A percentile compares a stretch with the other conserved stretches of the same genome.
Conservation (phyloP, 2,888 invertebrate species). For the Lasioglossum pauxillum region DNA sequence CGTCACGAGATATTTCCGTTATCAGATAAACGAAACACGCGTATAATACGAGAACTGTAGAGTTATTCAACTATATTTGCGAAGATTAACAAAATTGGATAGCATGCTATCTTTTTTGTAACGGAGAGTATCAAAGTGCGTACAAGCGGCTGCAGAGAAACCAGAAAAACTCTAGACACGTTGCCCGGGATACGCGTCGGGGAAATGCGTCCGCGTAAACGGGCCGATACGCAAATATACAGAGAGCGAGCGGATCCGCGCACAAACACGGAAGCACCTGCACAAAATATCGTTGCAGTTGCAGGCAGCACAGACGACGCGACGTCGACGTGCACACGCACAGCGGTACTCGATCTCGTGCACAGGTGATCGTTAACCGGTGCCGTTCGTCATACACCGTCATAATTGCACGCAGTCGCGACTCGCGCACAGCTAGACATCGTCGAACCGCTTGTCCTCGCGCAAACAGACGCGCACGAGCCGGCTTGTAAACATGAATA, state of each 20-base stretch:
- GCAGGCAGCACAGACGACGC: neutral
- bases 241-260: conserved; percentile 26
- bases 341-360: neutral
- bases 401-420: conserved; percentile 33
- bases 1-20: too few relatives aligned
- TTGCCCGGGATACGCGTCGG: neutral
- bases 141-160: neutral
- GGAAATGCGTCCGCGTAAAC: conserved; percentile 12
- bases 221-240: conserved; percentile 45
- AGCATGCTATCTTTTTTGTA: too few relatives aligned
- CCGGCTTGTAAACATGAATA: conserved; percentile 68
- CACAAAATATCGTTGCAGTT: conserved; percentile 5
- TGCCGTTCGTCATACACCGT: conserved; percentile 19
- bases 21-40: too few relatives aligned
- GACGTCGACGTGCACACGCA: too few relatives aligned
- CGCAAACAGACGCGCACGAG: conserved; percentile 33
- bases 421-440: neutral
- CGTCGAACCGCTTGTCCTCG: neutral
- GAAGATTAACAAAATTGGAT: too few relatives aligned
- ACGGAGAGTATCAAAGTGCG: neutral
- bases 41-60: too few relatives aligned
- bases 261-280: conserved; percentile 1
- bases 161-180: neutral
- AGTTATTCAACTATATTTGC: too few relatives aligned
- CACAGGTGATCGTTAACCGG: neutral